Conservation (phyloP, 2,797 vertebrate species). For the Enoplosus armatus region DNA sequence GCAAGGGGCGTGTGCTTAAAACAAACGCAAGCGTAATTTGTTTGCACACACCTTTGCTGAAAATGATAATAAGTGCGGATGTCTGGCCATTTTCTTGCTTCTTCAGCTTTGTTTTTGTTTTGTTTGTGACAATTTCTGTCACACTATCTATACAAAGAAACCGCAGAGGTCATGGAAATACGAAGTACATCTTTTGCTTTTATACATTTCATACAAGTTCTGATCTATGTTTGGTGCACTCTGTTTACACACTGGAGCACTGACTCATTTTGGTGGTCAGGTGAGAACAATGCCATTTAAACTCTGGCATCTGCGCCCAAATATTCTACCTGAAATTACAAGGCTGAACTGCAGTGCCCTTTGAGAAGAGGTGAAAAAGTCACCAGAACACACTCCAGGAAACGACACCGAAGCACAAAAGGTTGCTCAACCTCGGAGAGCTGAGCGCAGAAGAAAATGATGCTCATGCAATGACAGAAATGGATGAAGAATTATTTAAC, state of each 20-base stretch:
- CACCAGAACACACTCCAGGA: neutral
- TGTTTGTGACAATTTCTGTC: neutral
- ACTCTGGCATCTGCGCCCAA: too few species aligned
- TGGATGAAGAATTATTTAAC: neutral
- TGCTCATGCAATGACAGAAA: neutral
- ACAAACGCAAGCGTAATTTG: neutral
- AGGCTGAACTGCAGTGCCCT: neutral
- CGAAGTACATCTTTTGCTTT: too few species aligned
- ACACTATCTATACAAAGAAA: neutral
- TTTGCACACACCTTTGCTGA: neutral
- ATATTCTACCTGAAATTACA: too few species aligned
- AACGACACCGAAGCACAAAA: neutral
- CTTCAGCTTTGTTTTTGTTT: neutral
- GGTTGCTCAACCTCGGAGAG: too few species aligned
- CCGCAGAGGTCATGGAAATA: neutral
- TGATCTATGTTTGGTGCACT: too few species aligned
- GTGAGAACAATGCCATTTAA: too few species aligned
- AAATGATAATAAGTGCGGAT: neutral
- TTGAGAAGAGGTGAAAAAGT: neutral
- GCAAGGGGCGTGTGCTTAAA: neutral
- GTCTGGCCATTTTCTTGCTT: accelerated
- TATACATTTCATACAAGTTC: too few species aligned
- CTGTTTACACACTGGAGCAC: too few species aligned
- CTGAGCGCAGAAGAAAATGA: neutral
- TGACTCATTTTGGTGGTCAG: too few species aligned